Base-by-base conservation (phyloP, 2,113 vertebrate genomes). In the Odontesthes bonariensis region DNA sequence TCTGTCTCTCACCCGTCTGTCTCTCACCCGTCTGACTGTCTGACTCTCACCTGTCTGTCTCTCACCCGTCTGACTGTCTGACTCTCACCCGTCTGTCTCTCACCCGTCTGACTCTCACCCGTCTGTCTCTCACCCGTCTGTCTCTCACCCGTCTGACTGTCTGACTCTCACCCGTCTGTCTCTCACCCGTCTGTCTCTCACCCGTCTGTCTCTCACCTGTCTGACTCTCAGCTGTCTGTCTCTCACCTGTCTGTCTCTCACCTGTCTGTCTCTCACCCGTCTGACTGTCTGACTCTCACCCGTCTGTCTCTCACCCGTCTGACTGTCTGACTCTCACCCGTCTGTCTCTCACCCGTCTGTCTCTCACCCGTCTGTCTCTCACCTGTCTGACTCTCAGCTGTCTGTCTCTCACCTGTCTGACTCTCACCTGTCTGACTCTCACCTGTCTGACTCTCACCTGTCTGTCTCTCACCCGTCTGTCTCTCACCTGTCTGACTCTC, bases 1-100 rank as follows among this genome's bases (percentile, higher is more conserved):
- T 59, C 76, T 70, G 22, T 57, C 35, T 61, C 75, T 81, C 70
- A 84, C 23, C 75, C 62, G n/a, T 87, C 83, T 40, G 38, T 3
- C 10, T 11, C 42, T 46, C 42, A 42, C 58, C 27, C 53, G 59
- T 58, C 42, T 12, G 19, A 62, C 32, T 62, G 44, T 33, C 38
- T 64, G 0, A 11, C 57, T 35, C 6, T 3, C 11, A 22, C 51
- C 13, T 33, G 49, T 62, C 52, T 62, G 63, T 3, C 16, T 16
- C 16, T 16, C 46, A 47, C 46, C 16, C 17, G 46, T 69, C 14
- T 59, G 3, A 14, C 22, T 22, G n/a, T n/a, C n/a, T n/a, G n/a
- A n/a, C n/a, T n/a, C 0, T 31, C 5, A 8, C 23, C 74, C 0
- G 0, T 73, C 58, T 67, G 61, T 3, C 35, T 63, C 57, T 60